phyloP scores from a whole-genome alignment of 2,797 vertebrate genomes.

The Bradypus variegatus region DNA sequence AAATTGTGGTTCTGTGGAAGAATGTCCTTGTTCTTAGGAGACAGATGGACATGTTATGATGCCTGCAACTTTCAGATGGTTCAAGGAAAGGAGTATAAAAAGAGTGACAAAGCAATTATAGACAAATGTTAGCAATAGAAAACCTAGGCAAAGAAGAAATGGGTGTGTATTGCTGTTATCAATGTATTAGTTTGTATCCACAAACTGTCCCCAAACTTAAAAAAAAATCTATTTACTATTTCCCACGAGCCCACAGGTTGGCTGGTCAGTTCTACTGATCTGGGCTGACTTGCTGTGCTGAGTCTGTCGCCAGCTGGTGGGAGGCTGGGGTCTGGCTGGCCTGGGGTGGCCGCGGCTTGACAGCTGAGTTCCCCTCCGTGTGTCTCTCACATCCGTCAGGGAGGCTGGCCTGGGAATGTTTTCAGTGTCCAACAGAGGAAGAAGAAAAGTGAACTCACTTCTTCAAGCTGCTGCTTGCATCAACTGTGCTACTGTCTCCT shows the following conservation, averaged over 20 bases:
- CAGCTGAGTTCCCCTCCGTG: no score
- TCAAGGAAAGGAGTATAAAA: background rate
- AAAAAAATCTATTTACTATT: background rate
- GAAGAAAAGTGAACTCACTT: background rate
- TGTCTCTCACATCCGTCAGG: background rate
- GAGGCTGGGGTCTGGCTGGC: background rate
- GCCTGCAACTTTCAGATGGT: background rate
- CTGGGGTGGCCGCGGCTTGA: background rate
- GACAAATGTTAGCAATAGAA: background rate
- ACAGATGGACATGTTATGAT: background rate
- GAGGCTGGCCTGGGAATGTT: background rate
- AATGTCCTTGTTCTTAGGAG: background rate
- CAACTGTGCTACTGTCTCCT: background rate
- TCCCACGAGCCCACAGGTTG: background rate
- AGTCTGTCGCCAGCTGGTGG: no score
- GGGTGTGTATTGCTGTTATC: background rate
- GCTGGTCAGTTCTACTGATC: background rate
- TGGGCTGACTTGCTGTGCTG: background rate
- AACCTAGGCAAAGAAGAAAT: background rate
- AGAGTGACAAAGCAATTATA: background rate
- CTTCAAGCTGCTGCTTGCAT: background rate
- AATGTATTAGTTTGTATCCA: background rate
- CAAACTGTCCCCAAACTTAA: background rate
- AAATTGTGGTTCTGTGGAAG: background rate
- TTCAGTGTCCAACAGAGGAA: background rate